Evolutionary conservation across 2,797 vertebrate genomes (phyloP).

Genomic region (Hybognathus amarus): DNA sequence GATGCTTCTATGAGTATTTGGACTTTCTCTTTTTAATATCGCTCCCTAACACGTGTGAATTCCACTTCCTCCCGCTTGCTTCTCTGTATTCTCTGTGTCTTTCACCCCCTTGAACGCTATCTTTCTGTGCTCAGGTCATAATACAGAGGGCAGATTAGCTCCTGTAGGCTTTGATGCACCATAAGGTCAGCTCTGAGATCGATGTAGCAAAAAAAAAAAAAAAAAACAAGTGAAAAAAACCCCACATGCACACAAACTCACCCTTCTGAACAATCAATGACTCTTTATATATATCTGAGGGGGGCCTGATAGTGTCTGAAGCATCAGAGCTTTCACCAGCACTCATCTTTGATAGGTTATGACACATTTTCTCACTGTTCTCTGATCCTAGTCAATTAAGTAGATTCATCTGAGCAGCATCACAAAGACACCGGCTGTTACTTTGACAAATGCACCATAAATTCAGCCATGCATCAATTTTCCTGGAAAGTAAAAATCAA

Average conservation of each 20-base stretch:
- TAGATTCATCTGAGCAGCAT: constrained; percentile 47
- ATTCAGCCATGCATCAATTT: constrained; percentile 40
- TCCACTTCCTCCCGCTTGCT: constrained; percentile 29
- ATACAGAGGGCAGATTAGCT: constrained; percentile 93
- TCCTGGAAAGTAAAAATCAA: constrained; percentile 21
- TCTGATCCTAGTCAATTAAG: constrained; percentile 60
- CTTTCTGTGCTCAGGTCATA: constrained; percentile 78
- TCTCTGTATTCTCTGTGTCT: constrained; percentile 52
- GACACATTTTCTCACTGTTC: constrained; percentile 67
- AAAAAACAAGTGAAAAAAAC: neutral
- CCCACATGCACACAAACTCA: constrained; percentile 67
- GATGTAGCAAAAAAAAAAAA: constrained; percentile 80
- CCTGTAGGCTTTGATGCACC: constrained; percentile 90
- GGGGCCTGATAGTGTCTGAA: constrained; percentile 83
- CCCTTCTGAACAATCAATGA: constrained; percentile 89
- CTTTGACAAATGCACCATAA: constrained; percentile 42
- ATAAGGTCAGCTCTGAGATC: constrained; percentile 92
- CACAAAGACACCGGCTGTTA: constrained; percentile 14
- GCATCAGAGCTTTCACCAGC: constrained; percentile 86
- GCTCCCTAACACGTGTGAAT: constrained; percentile 19
- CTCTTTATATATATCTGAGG: constrained; percentile 88
- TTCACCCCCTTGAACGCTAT: constrained; percentile 67
- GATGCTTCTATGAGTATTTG: constrained; percentile 10
- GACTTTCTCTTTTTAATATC: constrained; percentile 18
- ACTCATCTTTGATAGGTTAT: constrained; percentile 73